Evolutionary conservation across 2,113 vertebrate species (phyloP).

Genomic region (Acrocephalus kingi): DNA sequence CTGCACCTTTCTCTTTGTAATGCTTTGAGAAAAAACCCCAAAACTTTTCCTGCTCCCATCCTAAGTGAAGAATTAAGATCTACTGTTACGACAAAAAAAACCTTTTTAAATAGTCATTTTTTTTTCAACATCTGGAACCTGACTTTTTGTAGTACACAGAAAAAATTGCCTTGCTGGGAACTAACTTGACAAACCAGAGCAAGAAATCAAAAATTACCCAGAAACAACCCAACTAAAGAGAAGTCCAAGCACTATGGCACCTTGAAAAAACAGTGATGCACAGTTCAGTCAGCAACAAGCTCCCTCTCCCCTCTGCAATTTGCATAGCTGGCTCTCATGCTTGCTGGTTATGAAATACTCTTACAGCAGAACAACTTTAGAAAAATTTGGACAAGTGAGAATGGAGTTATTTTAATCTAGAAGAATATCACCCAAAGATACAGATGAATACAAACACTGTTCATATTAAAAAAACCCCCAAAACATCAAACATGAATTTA

Average conservation of each 20-base stretch:
- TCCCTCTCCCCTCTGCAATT: not conserved
- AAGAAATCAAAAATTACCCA: not conserved
- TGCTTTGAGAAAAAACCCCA: not conserved
- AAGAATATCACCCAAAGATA: slow-evolving; percentile 37
- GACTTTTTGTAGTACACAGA: not conserved
- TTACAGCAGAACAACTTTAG: not conserved
- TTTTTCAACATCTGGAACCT: not conserved
- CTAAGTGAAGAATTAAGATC: not conserved
- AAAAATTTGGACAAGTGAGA: slow-evolving; percentile 41
- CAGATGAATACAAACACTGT: slow-evolving; percentile 32
- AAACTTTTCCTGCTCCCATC: not conserved
- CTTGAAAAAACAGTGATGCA: not conserved
- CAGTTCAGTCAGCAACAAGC: not conserved
- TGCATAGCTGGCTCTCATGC: not conserved
- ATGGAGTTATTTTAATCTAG: slow-evolving; percentile 50
- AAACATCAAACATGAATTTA: not conserved
- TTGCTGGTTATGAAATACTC: slow-evolving; percentile 2
- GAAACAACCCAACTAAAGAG: not conserved
- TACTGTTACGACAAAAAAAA: not conserved
- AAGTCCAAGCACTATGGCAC: not conserved
- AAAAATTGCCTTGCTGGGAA: not conserved
- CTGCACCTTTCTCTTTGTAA: not conserved
- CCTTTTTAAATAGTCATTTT: not conserved
- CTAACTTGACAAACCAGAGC: not conserved
- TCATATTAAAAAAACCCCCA: not conserved